Conservation (phyloP, 2,888 invertebrate genomes). For the Idaea aversata region DNA sequence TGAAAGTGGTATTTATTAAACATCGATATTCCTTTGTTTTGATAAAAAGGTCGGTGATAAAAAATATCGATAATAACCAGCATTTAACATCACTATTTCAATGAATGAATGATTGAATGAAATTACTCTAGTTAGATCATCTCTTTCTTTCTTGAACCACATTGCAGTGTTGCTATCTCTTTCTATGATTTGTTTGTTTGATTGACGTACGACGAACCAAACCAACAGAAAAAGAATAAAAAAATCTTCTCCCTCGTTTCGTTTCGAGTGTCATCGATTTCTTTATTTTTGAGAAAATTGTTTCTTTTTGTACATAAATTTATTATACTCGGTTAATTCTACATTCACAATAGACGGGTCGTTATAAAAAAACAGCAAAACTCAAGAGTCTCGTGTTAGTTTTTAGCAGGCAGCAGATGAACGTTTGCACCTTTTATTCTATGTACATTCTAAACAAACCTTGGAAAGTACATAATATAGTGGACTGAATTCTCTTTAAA, state of each 20-base stretch:
- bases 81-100: background rate
- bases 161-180: background rate
- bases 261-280: constrained; percentile 58
- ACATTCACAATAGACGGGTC: background rate
- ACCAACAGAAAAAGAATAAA: constrained; percentile 30
- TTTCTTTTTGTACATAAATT: constrained; percentile 40
- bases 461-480: background rate
- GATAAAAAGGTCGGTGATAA: too few relatives aligned
- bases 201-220: background rate
- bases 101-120: background rate
- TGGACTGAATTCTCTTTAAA: background rate
- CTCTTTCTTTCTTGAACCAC: background rate
- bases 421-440: constrained; percentile 3
- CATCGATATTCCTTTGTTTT: too few relatives aligned
- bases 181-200: background rate
- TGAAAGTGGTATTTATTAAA: too few relatives aligned
- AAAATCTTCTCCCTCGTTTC: constrained; percentile 46
- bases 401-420: constrained; percentile 14
- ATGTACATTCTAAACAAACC: constrained; percentile 6
- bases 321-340: constrained; percentile 7
- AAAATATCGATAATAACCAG: too few relatives aligned
- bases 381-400: constrained; percentile 2
- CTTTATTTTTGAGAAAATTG: constrained; percentile 55
- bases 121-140: background rate
- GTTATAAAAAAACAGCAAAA: background rate